A percentile compares a stretch with the other conserved stretches of the same genome.
Conservation (phyloP, 1,140 invertebrate species). For the Geopemphigus sp. region DNA sequence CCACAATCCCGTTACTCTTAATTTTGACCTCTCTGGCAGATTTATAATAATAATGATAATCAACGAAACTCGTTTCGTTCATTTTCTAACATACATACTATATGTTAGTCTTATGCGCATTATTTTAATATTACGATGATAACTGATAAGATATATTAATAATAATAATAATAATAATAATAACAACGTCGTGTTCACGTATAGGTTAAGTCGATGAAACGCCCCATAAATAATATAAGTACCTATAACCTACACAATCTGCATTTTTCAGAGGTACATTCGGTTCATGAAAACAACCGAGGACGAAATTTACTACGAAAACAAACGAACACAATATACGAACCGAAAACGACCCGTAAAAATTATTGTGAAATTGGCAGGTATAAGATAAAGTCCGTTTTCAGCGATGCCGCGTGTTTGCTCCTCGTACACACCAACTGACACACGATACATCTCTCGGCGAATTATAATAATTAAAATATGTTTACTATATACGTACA, state of each 20-base stretch:
- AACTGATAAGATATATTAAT: too few species aligned
- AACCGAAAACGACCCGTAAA: background rate
- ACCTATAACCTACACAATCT: background rate
- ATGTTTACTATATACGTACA: background rate
- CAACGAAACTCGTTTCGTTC: constrained; percentile 36
- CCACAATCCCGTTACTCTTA: constrained; percentile 38
- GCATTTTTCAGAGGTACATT: background rate
- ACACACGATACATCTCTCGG: background rate
- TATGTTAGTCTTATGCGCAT: background rate
- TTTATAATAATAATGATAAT: constrained; percentile 20
- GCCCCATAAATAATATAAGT: too few species aligned
- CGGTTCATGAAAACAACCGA: background rate
- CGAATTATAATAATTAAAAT: background rate
- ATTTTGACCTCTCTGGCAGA: constrained; percentile 30
- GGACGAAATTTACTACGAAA: background rate
- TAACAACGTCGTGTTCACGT: background rate
- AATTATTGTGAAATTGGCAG: background rate
- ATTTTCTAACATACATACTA: background rate
- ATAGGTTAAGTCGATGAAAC: background rate
- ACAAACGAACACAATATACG: background rate
- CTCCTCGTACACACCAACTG: too few species aligned
- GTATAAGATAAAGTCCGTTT: background rate
- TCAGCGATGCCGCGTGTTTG: too few species aligned
- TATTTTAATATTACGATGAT: background rate
- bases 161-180: background rate